phyloP scores from a whole-genome alignment of 2,888 invertebrate species.

The Leucoma salicis region DNA sequence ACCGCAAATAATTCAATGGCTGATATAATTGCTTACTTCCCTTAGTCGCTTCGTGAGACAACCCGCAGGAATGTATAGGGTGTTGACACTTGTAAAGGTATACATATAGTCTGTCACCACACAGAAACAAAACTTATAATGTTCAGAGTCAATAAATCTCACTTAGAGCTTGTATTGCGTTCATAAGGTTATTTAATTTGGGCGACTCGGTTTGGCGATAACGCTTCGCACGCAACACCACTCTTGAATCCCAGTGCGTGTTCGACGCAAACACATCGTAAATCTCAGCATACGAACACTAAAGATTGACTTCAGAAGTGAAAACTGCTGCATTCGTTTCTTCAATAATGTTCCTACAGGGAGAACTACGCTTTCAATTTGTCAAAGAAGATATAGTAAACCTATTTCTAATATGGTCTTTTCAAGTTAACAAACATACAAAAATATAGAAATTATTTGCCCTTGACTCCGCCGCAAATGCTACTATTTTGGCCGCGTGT shows the following conservation, averaged over 20 bases:
- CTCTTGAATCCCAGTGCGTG: constrained; percentile 55
- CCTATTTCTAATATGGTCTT: no score
- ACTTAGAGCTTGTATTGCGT: constrained; percentile 54
- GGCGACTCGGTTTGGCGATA: constrained; percentile 53
- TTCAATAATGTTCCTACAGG: constrained; percentile 25
- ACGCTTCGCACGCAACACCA: constrained; percentile 56
- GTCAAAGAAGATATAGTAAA: no score
- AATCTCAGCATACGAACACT: constrained; percentile 44
- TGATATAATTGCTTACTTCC: no score
- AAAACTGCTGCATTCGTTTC: constrained; percentile 32
- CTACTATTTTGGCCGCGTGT: no score
- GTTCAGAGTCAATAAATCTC: constrained; percentile 39
- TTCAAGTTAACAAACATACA: no score
- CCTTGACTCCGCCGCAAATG: no score
- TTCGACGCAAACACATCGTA: constrained; percentile 57
- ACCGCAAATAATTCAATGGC: no score
- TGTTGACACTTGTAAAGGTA: no score
- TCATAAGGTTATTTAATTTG: constrained; percentile 71
- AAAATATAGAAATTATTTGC: no score
- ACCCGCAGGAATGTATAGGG: no score
- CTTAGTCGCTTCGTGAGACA: no score
- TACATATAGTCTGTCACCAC: no score
- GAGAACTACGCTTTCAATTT: constrained; percentile 21
- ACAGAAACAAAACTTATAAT: background rate
- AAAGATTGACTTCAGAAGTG: constrained; percentile 35